Evolutionary conservation across 2,888 invertebrate genomes (phyloP), one percentile per base, ranked within the genome.

Genomic region (Clusia tigrina): DNA sequence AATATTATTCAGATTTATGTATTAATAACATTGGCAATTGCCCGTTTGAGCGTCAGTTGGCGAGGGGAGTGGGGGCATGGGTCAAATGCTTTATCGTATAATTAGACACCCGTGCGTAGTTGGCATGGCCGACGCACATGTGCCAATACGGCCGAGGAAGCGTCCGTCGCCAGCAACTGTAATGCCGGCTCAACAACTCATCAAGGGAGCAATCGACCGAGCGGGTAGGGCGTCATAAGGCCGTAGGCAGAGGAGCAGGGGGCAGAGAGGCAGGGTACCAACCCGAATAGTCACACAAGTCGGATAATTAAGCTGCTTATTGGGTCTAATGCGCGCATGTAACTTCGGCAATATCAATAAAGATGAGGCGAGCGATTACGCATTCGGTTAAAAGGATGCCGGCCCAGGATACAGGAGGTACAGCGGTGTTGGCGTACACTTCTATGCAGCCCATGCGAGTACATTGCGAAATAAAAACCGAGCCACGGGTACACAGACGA

Each of bases 1-100:
- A 76, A 76, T 75, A 75, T 75, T 75, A 75, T 76, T 73, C 76
- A 74, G 76, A 75, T 75, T 75, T 76, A 75, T 75, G 76, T 73
- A 74, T 76, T 76, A 74, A 74, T 76, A 73, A 68, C 71, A 74
- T 73, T 69, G 37, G 22, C 22, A 20, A 15, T 48, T 48, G 42
- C 42, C n/a, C n/a, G n/a, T 42, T 42, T 6, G 15, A 42, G n/a
- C n/a, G 9, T n/a, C n/a, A 42, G n/a, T n/a, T 48, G 12, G n/a
- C n/a, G n/a, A n/a, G n/a, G n/a, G n/a, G n/a, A n/a, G n/a, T n/a
- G n/a, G n/a, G 32, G 6, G 32, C 12, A 12, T 6, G 48, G 48
- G 20, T 20, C 48, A 48, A 48, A 48, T 48, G 48, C 22, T 48
- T 51, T 51, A 17, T 51, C 18, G 58, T 23, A 58, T 58, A 51